These are phyloP conservation scores for Chalcosyrphus nemorum DNA, from an alignment of 2,888 invertebrate genomes.

Conservation along the genomic window DNA sequence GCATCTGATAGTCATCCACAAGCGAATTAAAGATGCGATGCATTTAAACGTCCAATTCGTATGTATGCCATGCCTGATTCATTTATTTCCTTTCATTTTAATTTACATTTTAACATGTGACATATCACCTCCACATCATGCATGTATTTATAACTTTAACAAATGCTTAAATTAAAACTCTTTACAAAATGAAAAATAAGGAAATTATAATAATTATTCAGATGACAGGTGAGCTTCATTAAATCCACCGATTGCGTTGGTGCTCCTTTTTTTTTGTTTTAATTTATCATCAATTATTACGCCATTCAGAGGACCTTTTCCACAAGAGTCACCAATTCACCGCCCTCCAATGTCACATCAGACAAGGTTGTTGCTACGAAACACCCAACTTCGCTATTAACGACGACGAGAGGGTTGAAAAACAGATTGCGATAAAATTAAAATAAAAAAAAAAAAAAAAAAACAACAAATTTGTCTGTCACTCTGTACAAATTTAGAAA, in stretches of 20 bases:
- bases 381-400: not conserved
- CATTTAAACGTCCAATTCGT: not conserved
- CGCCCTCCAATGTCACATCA: not conserved
- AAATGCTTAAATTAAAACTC: not conserved
- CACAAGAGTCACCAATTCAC: not conserved
- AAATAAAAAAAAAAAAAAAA: no score
- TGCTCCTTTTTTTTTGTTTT: no score
- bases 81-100: no score
- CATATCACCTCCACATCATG: not conserved
- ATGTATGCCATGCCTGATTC: no score
- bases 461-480: not conserved
- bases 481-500: slow-evolving; percentile 22
- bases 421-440: slow-evolving; percentile 9
- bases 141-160: not conserved
- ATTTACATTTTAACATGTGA: not conserved
- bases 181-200: not conserved
- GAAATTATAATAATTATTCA: not conserved
- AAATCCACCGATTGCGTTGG: not conserved
- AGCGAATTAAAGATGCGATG: not conserved
- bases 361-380: not conserved
- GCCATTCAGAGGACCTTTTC: not conserved
- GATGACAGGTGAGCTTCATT: not conserved
- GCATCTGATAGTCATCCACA: not conserved
- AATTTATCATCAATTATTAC: slow-evolving; percentile 21
- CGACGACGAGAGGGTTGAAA: slow-evolving; percentile 12